Evolutionary conservation across 2,888 invertebrate species (phyloP), one percentile per base, ranked within the genome.

Genomic region (Nephrocerus scutellatus): DNA sequence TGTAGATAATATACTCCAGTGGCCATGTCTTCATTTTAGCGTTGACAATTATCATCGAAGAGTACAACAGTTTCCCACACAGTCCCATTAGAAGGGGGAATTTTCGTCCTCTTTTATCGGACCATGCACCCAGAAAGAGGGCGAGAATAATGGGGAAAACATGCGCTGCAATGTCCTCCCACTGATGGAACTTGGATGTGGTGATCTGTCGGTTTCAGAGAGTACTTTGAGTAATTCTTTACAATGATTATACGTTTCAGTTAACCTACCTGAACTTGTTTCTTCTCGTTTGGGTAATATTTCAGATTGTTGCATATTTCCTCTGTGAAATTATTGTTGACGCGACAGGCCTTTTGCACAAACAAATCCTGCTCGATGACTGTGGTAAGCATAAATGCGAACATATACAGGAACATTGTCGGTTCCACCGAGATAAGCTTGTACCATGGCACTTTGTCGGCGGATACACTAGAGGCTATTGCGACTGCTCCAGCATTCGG

Each of bases 391-490:
- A 86, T 85, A 55, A 78, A 84, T 2, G 88, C 85, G 73, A 88
- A 77, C 87, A 91, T 89, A 59, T 88, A 91, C 3, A 90, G 70
- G 60, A 89, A 84, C 79, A 91, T 79, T 0, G 85, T 76, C 0
- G 91, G 90, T 58, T 92, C 91, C 15, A 91, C 86, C 0, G 88
- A 81, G 36, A 85, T 72, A 26, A 28, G 7, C n/a, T n/a, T n/a
- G n/a, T n/a, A n/a, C n/a, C n/a, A n/a, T n/a, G n/a, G n/a, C n/a
- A n/a, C n/a, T n/a, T n/a, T n/a, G n/a, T n/a, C n/a, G n/a, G n/a
- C n/a, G n/a, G n/a, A n/a, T n/a, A n/a, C n/a, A n/a, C n/a, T n/a
- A n/a, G n/a, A n/a, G n/a, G n/a, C n/a, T n/a, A n/a, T n/a, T n/a
- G n/a, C n/a, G n/a, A n/a, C n/a, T n/a, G n/a, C n/a, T n/a, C n/a